phyloP scores from a whole-genome alignment of 2,113 vertebrate species.

The Antigone vipio region DNA sequence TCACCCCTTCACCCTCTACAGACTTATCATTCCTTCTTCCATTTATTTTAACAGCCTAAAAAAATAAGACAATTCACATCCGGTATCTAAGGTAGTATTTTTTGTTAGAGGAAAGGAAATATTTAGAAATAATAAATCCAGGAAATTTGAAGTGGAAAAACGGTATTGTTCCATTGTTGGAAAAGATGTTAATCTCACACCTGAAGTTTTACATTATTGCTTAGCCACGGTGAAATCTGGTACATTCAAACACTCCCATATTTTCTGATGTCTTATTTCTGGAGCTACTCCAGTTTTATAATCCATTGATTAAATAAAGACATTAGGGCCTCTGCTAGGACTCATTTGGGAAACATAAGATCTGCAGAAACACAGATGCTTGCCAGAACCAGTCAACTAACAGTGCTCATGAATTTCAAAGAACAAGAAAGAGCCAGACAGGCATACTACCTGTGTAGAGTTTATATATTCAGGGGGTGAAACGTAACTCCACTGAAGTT shows the following conservation, averaged over 20 bases:
- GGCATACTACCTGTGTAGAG: background rate
- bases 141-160: background rate
- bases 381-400: slow-evolving; percentile 23
- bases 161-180: background rate
- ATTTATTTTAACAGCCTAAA: background rate
- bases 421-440: background rate
- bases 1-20: background rate
- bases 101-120: background rate
- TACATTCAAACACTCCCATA: background rate
- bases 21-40: background rate
- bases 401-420: slow-evolving; percentile 13
- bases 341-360: background rate
- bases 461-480: background rate
- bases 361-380: background rate
- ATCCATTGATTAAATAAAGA: slow-evolving; percentile 30
- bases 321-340: background rate
- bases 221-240: background rate
- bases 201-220: background rate
- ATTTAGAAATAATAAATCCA: background rate
- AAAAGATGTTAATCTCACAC: background rate
- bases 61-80: background rate
- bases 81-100: background rate
- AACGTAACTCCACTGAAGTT: background rate
- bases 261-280: slow-evolving; percentile 24
- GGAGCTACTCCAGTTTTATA: background rate